phyloP scores from a whole-genome alignment of 2,113 vertebrate species.

The Larimichthys crocea region DNA sequence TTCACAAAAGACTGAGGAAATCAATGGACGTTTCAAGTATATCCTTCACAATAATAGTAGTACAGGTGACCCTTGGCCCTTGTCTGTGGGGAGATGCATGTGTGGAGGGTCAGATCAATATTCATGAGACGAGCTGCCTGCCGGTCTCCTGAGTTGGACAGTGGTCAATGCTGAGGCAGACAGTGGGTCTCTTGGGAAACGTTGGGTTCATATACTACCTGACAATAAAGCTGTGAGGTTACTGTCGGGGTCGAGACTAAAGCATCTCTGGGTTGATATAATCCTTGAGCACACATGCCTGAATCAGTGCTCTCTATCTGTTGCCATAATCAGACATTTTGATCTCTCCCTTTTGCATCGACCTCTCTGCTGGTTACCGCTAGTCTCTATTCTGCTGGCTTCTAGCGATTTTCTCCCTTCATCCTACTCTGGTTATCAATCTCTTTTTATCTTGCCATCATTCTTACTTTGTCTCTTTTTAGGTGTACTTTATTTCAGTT shows the following conservation, averaged over 20 bases:
- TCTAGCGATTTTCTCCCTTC: slow-evolving; percentile 6
- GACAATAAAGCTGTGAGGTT: slow-evolving; percentile 58
- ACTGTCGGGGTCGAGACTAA: slow-evolving; percentile 46
- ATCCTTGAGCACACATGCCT: slow-evolving; percentile 25
- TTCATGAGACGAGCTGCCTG: slow-evolving; percentile 55
- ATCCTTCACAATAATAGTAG: slow-evolving; percentile 24
- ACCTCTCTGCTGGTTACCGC: slow-evolving; percentile 31
- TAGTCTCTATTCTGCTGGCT: slow-evolving; percentile 24
- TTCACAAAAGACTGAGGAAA: slow-evolving; percentile 24
- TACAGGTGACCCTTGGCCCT: slow-evolving; percentile 27
- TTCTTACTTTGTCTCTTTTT: slow-evolving; percentile 14
- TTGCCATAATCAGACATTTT: slow-evolving; percentile 52
- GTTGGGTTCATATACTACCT: slow-evolving; percentile 52
- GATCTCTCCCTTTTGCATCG: slow-evolving; percentile 42
- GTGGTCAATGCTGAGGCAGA: slow-evolving; percentile 61
- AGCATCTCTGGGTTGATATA: slow-evolving; percentile 37
- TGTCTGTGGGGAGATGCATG: background rate
- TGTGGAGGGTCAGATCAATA: slow-evolving; percentile 64
- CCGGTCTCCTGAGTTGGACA: slow-evolving; percentile 50
- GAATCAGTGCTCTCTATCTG: slow-evolving; percentile 19
- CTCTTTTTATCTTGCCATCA: slow-evolving; percentile 7
- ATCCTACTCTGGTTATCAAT: slow-evolving; percentile 5
- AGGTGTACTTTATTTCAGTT: background rate
- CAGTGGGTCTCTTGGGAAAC: slow-evolving; percentile 56
- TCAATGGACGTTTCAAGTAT: slow-evolving; percentile 38